Evolutionary conservation across 2,113 vertebrate genomes (phyloP).

Genomic region (Lota lota): DNA sequence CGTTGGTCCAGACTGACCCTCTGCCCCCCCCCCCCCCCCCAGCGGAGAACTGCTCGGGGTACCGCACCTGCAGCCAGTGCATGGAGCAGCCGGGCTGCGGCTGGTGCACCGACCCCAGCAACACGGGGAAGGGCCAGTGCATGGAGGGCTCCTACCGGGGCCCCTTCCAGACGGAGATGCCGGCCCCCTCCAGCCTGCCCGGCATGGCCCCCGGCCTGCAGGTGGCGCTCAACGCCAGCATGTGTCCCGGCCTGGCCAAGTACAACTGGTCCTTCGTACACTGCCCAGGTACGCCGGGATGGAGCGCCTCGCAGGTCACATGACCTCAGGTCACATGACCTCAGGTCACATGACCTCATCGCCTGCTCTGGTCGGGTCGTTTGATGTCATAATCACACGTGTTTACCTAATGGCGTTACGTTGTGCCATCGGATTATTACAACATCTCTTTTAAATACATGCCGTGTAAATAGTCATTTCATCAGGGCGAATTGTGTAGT

Average conservation of each 20-base stretch:
- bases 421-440: no score
- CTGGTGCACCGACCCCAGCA: conserved; percentile 94
- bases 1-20: no score
- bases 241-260: conserved; percentile 81
- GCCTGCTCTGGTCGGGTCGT: no score
- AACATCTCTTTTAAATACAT: no score
- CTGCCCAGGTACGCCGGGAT: conserved; percentile 89
- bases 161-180: conserved; percentile 80
- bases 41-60: conserved; percentile 98
- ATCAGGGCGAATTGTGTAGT: no score
- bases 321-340: no score
- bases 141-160: conserved; percentile 89
- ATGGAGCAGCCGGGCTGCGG: conserved; percentile 94
- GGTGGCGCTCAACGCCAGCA: conserved; percentile 84
- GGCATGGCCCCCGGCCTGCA: conserved; percentile 77
- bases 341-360: no score
- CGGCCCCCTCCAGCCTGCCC: conserved; percentile 74
- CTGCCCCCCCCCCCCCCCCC: background rate
- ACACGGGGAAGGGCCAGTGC: conserved; percentile 91
- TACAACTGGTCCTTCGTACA: conserved; percentile 97
- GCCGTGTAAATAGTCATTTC: no score
- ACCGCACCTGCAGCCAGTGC: conserved; percentile 89
- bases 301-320: no score
- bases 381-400: no score
- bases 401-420: no score